Evolutionary conservation across 2,797 vertebrate species (phyloP), one percentile per base, ranked within the genome.

Genomic region (Hydrocynus forskahlii): DNA sequence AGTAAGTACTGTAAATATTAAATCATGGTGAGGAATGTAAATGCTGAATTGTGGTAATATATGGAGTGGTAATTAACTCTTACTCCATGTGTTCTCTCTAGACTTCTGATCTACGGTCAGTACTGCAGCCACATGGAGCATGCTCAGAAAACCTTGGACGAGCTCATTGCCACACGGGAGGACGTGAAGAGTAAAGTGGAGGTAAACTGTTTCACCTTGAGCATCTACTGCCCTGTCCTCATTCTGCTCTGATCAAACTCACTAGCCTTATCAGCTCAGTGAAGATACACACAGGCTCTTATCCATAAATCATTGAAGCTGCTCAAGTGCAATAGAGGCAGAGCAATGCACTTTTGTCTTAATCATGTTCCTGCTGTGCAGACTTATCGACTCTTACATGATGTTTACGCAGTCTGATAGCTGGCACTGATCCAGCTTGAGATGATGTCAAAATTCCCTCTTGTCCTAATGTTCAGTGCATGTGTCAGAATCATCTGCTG

Each of bases 61-160:
- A n/a, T 17, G 2, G 14, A 60, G 12, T 23, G 21, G 1, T 29
- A 25, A 4, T 35, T 40, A 48, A 57, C 71, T 13, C 25, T 74
- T 21, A 21, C 69, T 38, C 4, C 14, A 7, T 25, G 16, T 48
- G 4, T 84, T 50, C 1, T 59, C 35, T 10, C 0, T 90, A 99
- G 98, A 94, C 93, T 99, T 84, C 88, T 99, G 92, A 97, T 99
- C 90, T 99, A 99, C 0, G 97, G 97, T n/a, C 96, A 96, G 79
- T 99, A 99, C 93, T 99, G 97, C 93, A 99, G 98, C 91, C 96
- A 93, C 91, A 97, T 99, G 96, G 98, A 99, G 40, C 96, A 95
- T 0, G 97, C 97, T 29, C 97, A 99, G 93, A 97, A 94, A 89
- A 97, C 96, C 0, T 94, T 99, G 89, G 97, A 96, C 82, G 96